A percentile compares a stretch with the other conserved stretches of the same genome.
Conservation (phyloP, 2,888 invertebrate genomes). For the Flabesymbios commensalis region DNA sequence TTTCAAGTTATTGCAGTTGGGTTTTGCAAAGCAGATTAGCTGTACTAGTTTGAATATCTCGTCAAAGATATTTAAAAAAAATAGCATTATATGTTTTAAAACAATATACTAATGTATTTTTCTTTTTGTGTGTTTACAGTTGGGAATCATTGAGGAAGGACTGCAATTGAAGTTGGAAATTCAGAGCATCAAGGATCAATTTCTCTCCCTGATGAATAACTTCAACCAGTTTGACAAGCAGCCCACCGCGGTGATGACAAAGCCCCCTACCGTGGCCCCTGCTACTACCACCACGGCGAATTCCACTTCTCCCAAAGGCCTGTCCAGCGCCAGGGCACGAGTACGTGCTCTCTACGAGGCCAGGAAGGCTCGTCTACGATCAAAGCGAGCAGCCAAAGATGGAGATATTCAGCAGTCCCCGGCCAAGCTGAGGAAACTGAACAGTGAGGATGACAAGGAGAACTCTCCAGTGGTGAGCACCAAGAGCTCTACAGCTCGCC, state of each 20-base stretch:
- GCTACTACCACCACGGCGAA: background rate
- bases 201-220: conserved; percentile 20
- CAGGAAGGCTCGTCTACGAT: conserved; percentile 14
- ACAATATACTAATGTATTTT: too few relatives aligned
- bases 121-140: conserved; percentile 22
- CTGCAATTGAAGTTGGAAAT: conserved; percentile 30
- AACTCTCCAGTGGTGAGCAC: background rate
- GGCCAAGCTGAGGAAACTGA: background rate
- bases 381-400: background rate
- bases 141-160: conserved; percentile 30
- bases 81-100: too few relatives aligned
- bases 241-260: background rate
- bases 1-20: too few relatives aligned
- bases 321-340: conserved; percentile 14
- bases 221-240: conserved; percentile 15
- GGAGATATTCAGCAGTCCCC: background rate
- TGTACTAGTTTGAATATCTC: too few relatives aligned
- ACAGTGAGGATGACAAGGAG: conserved; percentile 16
- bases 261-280: background rate
- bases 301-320: too few relatives aligned
- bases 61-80: too few relatives aligned
- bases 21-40: too few relatives aligned
- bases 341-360: conserved; percentile 26
- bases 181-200: conserved; percentile 28
- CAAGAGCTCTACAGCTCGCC: background rate